Evolutionary conservation across 53 echinoderm and acorn worm species (phyloP).

Genomic region (Glandiceps talaboti): DNA sequence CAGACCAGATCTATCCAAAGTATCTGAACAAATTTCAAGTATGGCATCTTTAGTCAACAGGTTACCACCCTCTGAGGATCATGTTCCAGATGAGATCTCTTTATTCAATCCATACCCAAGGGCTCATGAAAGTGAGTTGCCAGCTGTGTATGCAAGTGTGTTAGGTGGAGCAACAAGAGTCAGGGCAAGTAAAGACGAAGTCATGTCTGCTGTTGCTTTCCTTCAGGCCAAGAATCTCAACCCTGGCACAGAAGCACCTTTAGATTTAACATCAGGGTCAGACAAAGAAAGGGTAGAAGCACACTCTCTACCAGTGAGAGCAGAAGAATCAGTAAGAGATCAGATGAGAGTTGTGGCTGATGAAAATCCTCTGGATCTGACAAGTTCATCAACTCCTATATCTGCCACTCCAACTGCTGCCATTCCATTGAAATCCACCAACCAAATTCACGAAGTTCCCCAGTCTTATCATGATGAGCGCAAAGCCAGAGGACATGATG

Average conservation of each 20-base stretch:
- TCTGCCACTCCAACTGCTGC: no score
- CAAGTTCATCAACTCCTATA: no score
- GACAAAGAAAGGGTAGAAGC: not conserved
- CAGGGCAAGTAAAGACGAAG: not conserved
- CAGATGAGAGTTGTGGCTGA: not conserved
- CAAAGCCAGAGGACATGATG: no score
- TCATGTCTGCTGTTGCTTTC: no score
- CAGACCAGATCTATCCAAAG: not conserved
- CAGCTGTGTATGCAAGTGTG: not conserved
- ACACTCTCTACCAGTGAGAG: not conserved
- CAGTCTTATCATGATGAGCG: no score
- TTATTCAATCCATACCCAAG: not conserved
- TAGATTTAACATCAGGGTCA: not conserved
- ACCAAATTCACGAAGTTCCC: no score
- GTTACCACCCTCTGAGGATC: not conserved
- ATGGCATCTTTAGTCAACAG: not conserved
- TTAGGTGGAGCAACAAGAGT: not conserved
- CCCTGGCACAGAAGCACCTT: not conserved
- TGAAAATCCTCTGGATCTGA: not conserved
- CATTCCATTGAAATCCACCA: no score
- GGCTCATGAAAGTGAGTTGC: not conserved
- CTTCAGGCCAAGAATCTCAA: no score
- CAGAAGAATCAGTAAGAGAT: not conserved
- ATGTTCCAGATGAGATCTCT: not conserved
- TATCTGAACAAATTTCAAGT: not conserved